These are phyloP conservation scores for Gallinago media DNA, from an alignment of 2,113 vertebrate species.

Conservation along the genomic window DNA sequence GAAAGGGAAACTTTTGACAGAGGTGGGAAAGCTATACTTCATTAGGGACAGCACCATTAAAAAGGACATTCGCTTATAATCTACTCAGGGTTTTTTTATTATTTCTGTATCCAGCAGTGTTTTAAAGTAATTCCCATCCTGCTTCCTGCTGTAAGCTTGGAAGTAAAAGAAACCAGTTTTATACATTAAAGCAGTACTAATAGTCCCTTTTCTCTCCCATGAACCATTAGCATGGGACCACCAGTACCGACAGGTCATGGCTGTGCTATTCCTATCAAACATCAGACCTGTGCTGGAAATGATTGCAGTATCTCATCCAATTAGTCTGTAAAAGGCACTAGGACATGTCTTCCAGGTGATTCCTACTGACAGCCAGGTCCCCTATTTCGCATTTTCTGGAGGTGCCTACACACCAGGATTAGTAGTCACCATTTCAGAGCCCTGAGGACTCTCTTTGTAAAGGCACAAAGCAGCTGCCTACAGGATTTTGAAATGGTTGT, in stretches of 20 bases:
- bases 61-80: slow-evolving; percentile 15
- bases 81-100: background rate
- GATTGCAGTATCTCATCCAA: background rate
- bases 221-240: background rate
- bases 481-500: background rate
- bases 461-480: background rate
- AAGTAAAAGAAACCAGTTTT: slow-evolving; percentile 13
- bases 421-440: background rate
- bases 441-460: background rate
- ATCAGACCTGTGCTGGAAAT: background rate
- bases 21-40: background rate
- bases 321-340: background rate
- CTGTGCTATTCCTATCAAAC: slow-evolving; percentile 19
- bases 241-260: background rate
- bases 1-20: background rate
- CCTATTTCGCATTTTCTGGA: background rate
- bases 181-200: background rate
- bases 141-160: slow-evolving; percentile 15
- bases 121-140: slow-evolving; percentile 40
- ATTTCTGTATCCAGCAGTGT: slow-evolving; percentile 35
- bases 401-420: background rate
- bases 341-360: background rate
- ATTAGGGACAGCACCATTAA: slow-evolving; percentile 1
- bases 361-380: background rate
- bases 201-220: background rate